Evolutionary conservation across 2,797 vertebrate genomes (phyloP).

Genomic region (Synanceia verrucosa): DNA sequence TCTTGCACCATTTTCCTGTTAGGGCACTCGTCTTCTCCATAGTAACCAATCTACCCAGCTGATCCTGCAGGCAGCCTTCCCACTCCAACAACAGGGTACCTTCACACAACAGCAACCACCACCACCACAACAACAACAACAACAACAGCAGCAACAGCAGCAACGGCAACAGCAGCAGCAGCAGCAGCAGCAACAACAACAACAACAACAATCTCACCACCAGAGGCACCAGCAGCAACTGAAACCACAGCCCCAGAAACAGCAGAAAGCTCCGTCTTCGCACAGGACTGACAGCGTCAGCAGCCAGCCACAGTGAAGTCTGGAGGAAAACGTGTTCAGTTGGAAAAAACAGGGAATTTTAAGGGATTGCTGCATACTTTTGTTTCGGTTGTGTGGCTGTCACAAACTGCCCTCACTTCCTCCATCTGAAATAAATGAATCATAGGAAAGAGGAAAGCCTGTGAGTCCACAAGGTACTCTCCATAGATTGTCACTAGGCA

Average conservation of each 20-base stretch:
- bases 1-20: slow-evolving; percentile 21
- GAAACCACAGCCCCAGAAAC: slow-evolving; percentile 84
- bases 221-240: slow-evolving; percentile 90
- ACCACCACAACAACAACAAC: slow-evolving; percentile 85
- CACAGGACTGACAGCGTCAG: slow-evolving; percentile 93
- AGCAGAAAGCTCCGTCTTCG: slow-evolving; percentile 81
- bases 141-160: slow-evolving; percentile 82
- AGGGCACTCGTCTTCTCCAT: slow-evolving; percentile 94
- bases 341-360: slow-evolving; percentile 6
- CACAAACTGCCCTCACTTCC: slow-evolving; percentile 37
- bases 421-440: slow-evolving; percentile 48
- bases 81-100: slow-evolving; percentile 92
- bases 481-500: slow-evolving; percentile 53
- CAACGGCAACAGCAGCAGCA: slow-evolving; percentile 85
- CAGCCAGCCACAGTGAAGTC: slow-evolving; percentile 87
- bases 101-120: slow-evolving; percentile 88
- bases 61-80: slow-evolving; percentile 96
- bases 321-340: background rate
- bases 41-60: slow-evolving; percentile 94
- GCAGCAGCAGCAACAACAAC: slow-evolving; percentile 83
- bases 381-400: slow-evolving; percentile 25
- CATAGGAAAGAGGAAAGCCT: slow-evolving; percentile 61
- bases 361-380: slow-evolving; percentile 30
- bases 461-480: slow-evolving; percentile 61
- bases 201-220: slow-evolving; percentile 88